phyloP scores from a whole-genome alignment of 2,113 vertebrate species.

The Aphelocoma coerulescens region DNA sequence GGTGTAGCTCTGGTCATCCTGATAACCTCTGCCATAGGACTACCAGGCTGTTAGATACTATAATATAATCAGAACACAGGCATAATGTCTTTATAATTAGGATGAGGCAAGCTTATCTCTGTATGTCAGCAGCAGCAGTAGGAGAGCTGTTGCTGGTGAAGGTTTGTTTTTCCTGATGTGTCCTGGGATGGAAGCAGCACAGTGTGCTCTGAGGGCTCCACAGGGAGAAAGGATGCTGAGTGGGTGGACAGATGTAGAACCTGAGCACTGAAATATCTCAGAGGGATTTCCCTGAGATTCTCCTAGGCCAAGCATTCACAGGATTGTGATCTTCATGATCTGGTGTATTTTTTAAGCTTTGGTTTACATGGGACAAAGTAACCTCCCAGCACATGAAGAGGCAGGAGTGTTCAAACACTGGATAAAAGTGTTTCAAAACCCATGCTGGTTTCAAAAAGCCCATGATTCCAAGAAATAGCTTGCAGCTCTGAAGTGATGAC shows the following conservation, averaged over 20 bases:
- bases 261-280: not conserved
- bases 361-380: rapidly evolving
- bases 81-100: not conserved
- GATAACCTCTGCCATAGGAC: not conserved
- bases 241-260: rapidly evolving
- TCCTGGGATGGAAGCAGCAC: not conserved
- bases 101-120: not conserved
- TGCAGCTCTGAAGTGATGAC: not conserved
- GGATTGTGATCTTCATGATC: not conserved
- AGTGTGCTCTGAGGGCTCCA: rapidly evolving
- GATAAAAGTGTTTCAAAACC: not conserved
- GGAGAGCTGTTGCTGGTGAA: not conserved
- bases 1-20: not conserved
- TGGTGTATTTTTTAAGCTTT: not conserved
- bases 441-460: not conserved
- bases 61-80: not conserved
- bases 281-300: not conserved
- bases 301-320: not conserved
- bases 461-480: not conserved
- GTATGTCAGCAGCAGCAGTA: not conserved
- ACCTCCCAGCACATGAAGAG: not conserved
- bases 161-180: not conserved
- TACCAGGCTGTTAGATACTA: not conserved
- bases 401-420: not conserved
- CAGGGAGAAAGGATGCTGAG: not conserved